Evolutionary conservation across 2,888 invertebrate genomes (phyloP), one percentile per base, ranked within the genome.

Genomic region (Chymomyza fuscimana): DNA sequence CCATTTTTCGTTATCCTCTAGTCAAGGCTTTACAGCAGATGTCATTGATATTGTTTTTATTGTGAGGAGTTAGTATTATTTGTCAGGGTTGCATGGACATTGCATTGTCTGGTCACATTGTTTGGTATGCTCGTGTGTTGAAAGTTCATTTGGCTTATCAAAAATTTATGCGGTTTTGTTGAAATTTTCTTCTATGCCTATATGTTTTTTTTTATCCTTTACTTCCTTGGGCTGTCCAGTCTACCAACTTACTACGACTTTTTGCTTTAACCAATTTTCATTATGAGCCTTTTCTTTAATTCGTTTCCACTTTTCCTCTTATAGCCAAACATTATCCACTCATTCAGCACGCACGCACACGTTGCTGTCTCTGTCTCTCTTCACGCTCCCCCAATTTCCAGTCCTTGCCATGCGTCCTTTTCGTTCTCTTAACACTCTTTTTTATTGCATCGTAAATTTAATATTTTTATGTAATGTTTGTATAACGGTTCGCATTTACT

Each of bases 381-480:
- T 72, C 32, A 32, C 52, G 64, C 32, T 52, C 58, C 32, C 32
- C 32, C 32, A 32, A 58, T 10, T 61, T 22, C 36, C 51, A 46
- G 58, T 51, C 52, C 40, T 12, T 40, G 10, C 56, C 52, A 16
- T 16, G 1, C 56, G 56, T 50, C 10, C 51, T 63, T 60, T 65
- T 46, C 16, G 67, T 50, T 52, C 73, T 70, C 79, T 83, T 81
- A 87, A 81, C 83, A 87, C 86, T 81, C 86, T 75, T 75, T 86
- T 85, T 85, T 88, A 85, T 85, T 80, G 85, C 85, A 84, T 79
- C 88, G 87, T 85, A 85, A 85, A 85, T 88, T 85, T 88, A 85
- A 88, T 88, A 85, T 85, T 85, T 88, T 88, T 85, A 88, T 85
- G 88, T 86, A 79, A 85, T 88, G 85, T 85, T 85, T 85, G 88